Evolutionary conservation across 1,140 invertebrate genomes (phyloP), one percentile per base, ranked within the genome.

Genomic region (Papilio polytes): DNA sequence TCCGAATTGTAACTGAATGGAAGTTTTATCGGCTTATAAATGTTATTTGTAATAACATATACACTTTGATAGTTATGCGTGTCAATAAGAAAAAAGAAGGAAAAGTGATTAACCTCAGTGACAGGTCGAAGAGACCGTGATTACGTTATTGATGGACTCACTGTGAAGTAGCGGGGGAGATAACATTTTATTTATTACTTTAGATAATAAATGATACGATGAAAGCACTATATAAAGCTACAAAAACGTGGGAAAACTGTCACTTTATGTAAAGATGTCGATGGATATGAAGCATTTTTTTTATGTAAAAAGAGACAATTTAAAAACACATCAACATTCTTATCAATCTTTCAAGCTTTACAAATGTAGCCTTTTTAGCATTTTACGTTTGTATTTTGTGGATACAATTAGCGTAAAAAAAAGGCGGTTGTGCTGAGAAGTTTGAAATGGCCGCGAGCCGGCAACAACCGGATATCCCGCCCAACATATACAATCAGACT

Each of bases 401-500:
- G 10, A 31, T 31, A 26, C 10, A 66, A 31, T 66, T 7, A 15
- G 63, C 12, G 26, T 66, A 66, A 66, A 31, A 66, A 31, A 36
- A 36, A 20, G 63, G 63, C 22, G n/a, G 22, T 66, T 26, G 3
- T 66, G 77, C 31, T 36, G 15, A 78, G 26, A 18, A 56, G 53
- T 78, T 78, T 78, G 26, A 66, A 44, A 56, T 36, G 56, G 46
- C 77, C 36, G 46, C 77, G 36, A 56, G 31, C 48, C 74, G 44
- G 44, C 86, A 88, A 80, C 88, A 92, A 91, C 91, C 93, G 91
- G 92, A 93, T 92, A 88, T 90, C 87, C 89, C 86, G 87, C 90
- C 36, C 87, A 85, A 94, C 91, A 93, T 94, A 90, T 91, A 94
- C 93, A 94, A 94, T 94, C 92, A 94, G 90, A 94, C 89, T 92